Evolutionary conservation across 2,113 vertebrate species (phyloP).

Genomic region (Indicator indicator): DNA sequence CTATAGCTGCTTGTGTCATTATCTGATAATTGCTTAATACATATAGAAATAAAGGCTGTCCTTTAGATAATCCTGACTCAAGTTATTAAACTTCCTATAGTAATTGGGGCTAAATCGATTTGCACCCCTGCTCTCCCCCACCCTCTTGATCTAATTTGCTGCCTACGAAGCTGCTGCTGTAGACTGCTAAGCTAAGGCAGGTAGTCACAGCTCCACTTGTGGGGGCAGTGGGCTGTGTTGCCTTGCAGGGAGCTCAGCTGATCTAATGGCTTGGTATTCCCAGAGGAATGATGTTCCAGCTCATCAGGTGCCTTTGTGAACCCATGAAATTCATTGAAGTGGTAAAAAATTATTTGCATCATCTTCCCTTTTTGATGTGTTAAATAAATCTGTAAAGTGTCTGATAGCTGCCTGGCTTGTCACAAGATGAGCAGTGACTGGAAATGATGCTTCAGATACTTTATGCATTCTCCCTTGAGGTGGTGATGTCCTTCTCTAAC

Average conservation of each 20-base stretch:
- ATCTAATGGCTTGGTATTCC: not conserved
- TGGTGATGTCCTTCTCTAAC: rapidly evolving
- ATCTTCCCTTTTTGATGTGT: not conserved
- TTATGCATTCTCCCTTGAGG: not conserved
- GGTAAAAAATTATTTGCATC: not conserved
- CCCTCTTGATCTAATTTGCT: not conserved
- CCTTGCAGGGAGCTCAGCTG: not conserved
- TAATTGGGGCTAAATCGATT: not conserved
- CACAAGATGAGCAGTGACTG: not conserved
- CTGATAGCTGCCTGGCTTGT: not conserved
- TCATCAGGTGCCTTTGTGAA: not conserved
- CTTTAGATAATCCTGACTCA: not conserved
- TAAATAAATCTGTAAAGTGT: not conserved
- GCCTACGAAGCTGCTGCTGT: not conserved
- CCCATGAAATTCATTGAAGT: not conserved
- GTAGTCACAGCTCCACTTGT: not conserved
- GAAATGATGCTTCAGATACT: not conserved
- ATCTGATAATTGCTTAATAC: not conserved
- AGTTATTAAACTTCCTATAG: constrained; percentile 4
- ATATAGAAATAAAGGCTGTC: not conserved
- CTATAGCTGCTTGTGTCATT: not conserved
- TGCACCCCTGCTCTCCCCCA: not conserved
- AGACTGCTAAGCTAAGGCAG: not conserved
- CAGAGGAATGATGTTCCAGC: not conserved
- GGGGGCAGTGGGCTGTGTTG: not conserved